Percentiles rank a stretch among this genome's conserved stretches.
Evolutionary conservation across 2,113 vertebrate genomes (phyloP).

Genomic region (Notarius lentiginosus): DNA sequence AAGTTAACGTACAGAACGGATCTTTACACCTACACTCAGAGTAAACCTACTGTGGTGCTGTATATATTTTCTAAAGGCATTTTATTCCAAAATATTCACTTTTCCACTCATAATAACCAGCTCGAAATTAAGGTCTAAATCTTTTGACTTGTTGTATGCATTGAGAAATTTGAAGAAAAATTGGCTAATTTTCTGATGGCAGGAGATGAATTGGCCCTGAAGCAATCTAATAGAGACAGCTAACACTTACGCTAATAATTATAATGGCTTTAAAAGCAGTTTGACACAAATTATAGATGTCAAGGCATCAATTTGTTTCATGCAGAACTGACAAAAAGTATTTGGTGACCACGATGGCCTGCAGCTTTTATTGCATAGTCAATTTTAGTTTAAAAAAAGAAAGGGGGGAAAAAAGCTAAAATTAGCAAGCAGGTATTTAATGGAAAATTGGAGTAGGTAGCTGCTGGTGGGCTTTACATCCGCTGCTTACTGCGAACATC

Average conservation of each 20-base stretch:
- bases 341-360: not conserved
- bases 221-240: not conserved
- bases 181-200: not conserved
- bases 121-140: too few relatives aligned
- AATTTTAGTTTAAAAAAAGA: not conserved
- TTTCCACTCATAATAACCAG: too few relatives aligned
- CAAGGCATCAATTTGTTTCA: not conserved
- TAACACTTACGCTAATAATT: not conserved
- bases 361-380: not conserved
- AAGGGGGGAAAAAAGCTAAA: not conserved
- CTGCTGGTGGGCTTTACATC: not conserved
- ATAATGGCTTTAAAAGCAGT: not conserved
- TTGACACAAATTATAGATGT: not conserved
- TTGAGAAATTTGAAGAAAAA: not conserved
- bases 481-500: not conserved
- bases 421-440: not conserved
- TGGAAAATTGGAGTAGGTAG: not conserved
- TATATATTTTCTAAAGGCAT: not conserved
- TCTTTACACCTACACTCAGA: not conserved
- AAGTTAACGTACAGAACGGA: not conserved
- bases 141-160: too few relatives aligned
- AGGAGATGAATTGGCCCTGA: not conserved
- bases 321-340: not conserved
- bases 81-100: too few relatives aligned
- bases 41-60: not conserved